Evolutionary conservation across 2,797 vertebrate genomes (phyloP).

Genomic region (Pipistrellus pipistrellus): DNA sequence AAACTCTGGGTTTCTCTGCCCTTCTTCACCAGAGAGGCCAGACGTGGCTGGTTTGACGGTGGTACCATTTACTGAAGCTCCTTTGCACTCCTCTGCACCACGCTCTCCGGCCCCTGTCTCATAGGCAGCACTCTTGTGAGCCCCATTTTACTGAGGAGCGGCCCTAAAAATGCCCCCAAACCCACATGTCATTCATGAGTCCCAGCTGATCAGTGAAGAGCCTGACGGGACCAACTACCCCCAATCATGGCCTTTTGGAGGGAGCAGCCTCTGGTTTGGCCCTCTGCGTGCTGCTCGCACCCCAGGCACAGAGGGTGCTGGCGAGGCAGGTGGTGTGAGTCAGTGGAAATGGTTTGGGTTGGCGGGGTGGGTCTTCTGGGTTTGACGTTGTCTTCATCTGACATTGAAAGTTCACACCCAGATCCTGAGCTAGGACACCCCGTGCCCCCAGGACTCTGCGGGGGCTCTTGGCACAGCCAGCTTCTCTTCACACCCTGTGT

Average conservation of each 20-base stretch:
- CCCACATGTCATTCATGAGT: background rate
- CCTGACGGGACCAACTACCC: background rate
- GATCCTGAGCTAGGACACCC: background rate
- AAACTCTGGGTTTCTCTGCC: background rate
- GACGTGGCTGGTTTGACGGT: background rate
- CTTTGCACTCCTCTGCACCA: background rate
- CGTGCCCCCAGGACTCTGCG: accelerated
- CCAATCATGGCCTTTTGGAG: background rate
- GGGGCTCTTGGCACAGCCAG: background rate
- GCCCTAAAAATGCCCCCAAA: background rate
- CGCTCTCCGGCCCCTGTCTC: background rate
- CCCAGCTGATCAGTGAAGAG: background rate
- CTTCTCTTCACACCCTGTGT: background rate
- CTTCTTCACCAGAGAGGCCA: background rate
- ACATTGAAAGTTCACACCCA: background rate
- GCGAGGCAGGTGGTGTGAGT: background rate
- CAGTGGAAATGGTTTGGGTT: background rate
- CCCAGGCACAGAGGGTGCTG: background rate
- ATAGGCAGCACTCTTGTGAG: background rate
- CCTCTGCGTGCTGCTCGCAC: background rate
- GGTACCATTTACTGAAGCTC: background rate
- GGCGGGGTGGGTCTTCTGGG: background rate
- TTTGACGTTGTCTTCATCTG: background rate
- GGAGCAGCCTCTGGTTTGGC: background rate
- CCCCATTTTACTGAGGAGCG: background rate